Evolutionary conservation across 2,888 invertebrate species (phyloP).

Genomic region (Blastobasis adustella): DNA sequence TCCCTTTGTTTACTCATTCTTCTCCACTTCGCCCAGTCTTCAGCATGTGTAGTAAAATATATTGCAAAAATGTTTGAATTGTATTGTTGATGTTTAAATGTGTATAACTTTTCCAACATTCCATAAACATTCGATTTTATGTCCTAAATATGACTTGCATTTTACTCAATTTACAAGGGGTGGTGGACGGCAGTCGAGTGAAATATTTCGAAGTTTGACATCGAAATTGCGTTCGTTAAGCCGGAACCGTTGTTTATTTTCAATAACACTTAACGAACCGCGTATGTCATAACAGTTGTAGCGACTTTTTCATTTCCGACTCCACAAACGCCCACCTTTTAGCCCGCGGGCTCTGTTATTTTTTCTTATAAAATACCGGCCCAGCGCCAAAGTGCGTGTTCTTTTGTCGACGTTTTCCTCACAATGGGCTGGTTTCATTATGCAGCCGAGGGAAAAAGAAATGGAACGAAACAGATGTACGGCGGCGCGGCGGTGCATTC

Average conservation of each 20-base stretch:
- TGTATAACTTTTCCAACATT: too few species aligned
- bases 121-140: background rate
- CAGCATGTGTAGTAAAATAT: too few species aligned
- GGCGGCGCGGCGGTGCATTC: constrained; percentile 48
- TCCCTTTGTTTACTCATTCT: too few species aligned
- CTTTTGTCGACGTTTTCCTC: constrained; percentile 64
- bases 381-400: constrained; percentile 56
- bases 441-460: constrained; percentile 62
- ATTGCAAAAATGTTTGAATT: too few species aligned
- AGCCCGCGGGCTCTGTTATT: constrained; percentile 54
- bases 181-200: background rate
- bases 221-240: constrained; percentile 31
- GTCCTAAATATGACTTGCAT: background rate
- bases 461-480: constrained; percentile 71
- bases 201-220: constrained; percentile 6
- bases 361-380: constrained; percentile 60
- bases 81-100: too few species aligned
- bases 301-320: constrained; percentile 67
- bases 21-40: too few species aligned
- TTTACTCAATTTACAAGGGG: background rate
- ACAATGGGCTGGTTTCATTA: constrained; percentile 69
- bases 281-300: constrained; percentile 71
- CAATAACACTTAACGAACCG: constrained; percentile 57
- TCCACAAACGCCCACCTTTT: constrained; percentile 61
- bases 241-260: constrained; percentile 50